phyloP scores from a whole-genome alignment of 1,140 invertebrate species.

The Drosophila ogumai region DNA sequence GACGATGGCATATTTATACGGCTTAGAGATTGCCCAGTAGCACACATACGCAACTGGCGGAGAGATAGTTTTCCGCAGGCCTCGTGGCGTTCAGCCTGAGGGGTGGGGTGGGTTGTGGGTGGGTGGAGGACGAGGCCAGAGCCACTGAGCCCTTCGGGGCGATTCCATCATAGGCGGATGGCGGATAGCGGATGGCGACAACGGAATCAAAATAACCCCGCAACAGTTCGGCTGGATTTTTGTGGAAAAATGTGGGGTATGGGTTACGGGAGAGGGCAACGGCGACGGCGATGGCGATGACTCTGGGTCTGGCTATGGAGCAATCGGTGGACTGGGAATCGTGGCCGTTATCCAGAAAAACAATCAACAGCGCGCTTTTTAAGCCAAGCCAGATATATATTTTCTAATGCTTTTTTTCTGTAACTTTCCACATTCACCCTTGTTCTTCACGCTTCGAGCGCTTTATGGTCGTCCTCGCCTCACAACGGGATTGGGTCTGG shows the following conservation, averaged over 20 bases:
- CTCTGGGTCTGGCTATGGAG: constrained; percentile 41
- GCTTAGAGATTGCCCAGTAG: constrained; percentile 77
- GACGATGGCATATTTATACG: constrained; percentile 71
- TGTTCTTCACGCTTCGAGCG: constrained; percentile 82
- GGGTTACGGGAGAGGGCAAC: background rate
- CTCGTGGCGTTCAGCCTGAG: constrained; percentile 13
- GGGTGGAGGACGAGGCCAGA: constrained; percentile 3
- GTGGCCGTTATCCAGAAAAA: constrained; percentile 79
- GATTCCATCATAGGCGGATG: constrained; percentile 61
- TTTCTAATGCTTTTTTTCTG: constrained; percentile 83
- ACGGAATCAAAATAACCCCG: constrained; percentile 61
- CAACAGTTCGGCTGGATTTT: constrained; percentile 37
- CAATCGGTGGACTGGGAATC: constrained; percentile 28
- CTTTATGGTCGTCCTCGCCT: constrained; percentile 59
- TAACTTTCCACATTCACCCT: constrained; percentile 81
- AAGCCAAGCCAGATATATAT: constrained; percentile 79
- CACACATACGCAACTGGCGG: constrained; percentile 61
- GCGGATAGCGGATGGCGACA: constrained; percentile 50
- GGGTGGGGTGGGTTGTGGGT: constrained; percentile 7
- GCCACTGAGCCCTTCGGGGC: constrained; percentile 45
- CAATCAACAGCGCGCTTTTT: constrained; percentile 83
- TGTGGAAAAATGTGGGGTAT: constrained; percentile 1
- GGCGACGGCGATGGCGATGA: constrained; percentile 9
- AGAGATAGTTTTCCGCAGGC: constrained; percentile 62
- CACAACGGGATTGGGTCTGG: constrained; percentile 61